Evolutionary conservation across 92 coral and sea anemone species (phyloP), one percentile per base, ranked within the genome.

Genomic region (Meandrina meandrites): DNA sequence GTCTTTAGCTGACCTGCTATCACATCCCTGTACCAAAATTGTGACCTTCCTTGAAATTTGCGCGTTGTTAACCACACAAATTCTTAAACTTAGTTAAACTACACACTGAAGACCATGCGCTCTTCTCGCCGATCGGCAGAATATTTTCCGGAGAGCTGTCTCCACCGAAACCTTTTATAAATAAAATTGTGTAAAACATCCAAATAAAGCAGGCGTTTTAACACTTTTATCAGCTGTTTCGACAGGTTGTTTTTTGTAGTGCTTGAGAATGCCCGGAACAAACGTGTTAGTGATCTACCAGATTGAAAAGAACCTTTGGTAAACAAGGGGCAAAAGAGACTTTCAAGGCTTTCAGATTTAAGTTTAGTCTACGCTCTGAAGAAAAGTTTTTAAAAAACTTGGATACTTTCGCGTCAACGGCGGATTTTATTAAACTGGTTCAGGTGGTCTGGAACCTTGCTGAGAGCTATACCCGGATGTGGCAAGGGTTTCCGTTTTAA

Each of bases 251-350:
- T 62, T 75, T 75, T 64, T 21, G 4, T 30, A 30, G 48, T 47
- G 83, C 76, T 85, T 30, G 75, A 77, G 35, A 85, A 85, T 76
- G 88, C 88, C 82, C 82, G 75, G 67, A 76, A 76, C 75, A 85
- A 85, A 85, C 16, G 66, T 64, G 62, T 32, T 76, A 21, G 66
- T 57, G 58, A 27, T 74, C 69, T 22, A 22, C 51, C 35, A 30
- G 19, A 51, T 18, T 42, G 40, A 57, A 84, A 60, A 84, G 64
- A 66, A 64, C 62, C 81, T 47, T 77, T 22, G 24, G 58, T 85
- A 82, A 84, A 83, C 57, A 58, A 84, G 37, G 9, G 12, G 32
- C 35, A 35, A 27, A 11, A 66, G 71, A 66, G 28, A 27, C 71
- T 27, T 27, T 28, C 35, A 28, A 17, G 34, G 22, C n/a, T 27